Percentiles rank a stretch among this genome's conserved stretches.
Conservation (phyloP, 2,888 invertebrate genomes). For the Tachystola acroxantha region DNA sequence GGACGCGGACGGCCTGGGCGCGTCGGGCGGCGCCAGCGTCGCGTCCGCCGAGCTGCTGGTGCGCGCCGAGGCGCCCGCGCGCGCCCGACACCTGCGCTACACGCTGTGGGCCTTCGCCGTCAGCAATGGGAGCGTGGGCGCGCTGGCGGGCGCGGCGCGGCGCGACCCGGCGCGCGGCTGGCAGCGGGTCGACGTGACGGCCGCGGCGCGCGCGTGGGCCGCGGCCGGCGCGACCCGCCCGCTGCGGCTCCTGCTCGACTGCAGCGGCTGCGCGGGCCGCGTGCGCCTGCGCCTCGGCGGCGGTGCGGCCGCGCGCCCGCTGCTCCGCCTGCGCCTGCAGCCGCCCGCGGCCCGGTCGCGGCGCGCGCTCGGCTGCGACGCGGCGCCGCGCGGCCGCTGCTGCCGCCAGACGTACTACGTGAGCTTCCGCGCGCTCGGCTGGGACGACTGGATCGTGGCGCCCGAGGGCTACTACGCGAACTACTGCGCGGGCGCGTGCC, state of each 20-base stretch:
- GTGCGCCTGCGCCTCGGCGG: slow-evolving; percentile 82
- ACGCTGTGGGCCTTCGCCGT: slow-evolving; percentile 86
- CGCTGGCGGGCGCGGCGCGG: slow-evolving; percentile 73
- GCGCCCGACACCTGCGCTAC: slow-evolving; percentile 66
- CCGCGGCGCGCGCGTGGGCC: slow-evolving; percentile 86
- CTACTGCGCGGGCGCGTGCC: slow-evolving; percentile 95
- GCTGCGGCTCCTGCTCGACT: slow-evolving; percentile 89
- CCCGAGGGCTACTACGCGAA: slow-evolving; percentile 95
- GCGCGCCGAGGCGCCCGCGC: slow-evolving; percentile 50
- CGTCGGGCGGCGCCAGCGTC: slow-evolving; percentile 72
- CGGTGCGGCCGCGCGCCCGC: slow-evolving; percentile 84
- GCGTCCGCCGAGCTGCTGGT: slow-evolving; percentile 90
- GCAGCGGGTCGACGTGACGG: slow-evolving; percentile 92
- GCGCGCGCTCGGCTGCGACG: slow-evolving; percentile 90
- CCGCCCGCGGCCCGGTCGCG: slow-evolving; percentile 85
- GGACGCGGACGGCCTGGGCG: slow-evolving; percentile 78
- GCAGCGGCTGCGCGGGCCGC: slow-evolving; percentile 87
- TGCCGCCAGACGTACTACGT: slow-evolving; percentile 96
- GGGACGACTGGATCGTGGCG: slow-evolving; percentile 97
- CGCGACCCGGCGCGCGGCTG: slow-evolving; percentile 83
- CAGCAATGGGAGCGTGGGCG: slow-evolving; percentile 78
- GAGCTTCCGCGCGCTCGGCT: slow-evolving; percentile 92
- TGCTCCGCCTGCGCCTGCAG: slow-evolving; percentile 88
- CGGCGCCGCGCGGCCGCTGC: slow-evolving; percentile 75
- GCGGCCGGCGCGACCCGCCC: slow-evolving; percentile 68